Conservation (phyloP, 2,888 invertebrate genomes). For the Latrodectus elegans region DNA sequence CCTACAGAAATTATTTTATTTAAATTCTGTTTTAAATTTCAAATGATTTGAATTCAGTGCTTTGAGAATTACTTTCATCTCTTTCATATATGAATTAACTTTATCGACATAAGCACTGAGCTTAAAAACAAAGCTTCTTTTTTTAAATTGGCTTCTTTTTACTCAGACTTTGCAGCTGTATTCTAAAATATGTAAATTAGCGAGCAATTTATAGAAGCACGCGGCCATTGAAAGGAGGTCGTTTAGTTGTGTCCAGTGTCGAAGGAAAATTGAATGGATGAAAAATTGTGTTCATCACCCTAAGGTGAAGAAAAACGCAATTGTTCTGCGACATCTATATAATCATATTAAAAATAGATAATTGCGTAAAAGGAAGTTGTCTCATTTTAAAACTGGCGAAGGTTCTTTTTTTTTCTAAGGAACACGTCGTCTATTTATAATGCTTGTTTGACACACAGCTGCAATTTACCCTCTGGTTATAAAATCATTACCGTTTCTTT, state of each 20-base stretch:
- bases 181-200: neutral
- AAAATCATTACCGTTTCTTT: too few relatives aligned
- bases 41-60: too few relatives aligned
- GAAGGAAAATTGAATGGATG: neutral
- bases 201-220: neutral
- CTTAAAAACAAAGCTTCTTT: neutral
- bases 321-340: neutral
- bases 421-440: too few relatives aligned
- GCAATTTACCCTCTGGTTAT: too few relatives aligned
- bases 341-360: constrained; percentile 3
- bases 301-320: neutral
- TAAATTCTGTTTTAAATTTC: too few relatives aligned
- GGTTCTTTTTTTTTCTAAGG: too few relatives aligned
- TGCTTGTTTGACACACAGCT: too few relatives aligned
- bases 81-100: too few relatives aligned
- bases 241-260: neutral
- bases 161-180: neutral
- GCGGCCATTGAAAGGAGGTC: neutral
- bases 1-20: too few relatives aligned
- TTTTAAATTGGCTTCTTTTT: neutral
- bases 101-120: too few relatives aligned
- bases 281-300: neutral
- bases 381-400: too few relatives aligned
- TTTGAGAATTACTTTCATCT: too few relatives aligned
- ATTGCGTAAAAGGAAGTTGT: neutral